Conservation (phyloP, 2,113 vertebrate genomes). For the Hassar affinis region DNA sequence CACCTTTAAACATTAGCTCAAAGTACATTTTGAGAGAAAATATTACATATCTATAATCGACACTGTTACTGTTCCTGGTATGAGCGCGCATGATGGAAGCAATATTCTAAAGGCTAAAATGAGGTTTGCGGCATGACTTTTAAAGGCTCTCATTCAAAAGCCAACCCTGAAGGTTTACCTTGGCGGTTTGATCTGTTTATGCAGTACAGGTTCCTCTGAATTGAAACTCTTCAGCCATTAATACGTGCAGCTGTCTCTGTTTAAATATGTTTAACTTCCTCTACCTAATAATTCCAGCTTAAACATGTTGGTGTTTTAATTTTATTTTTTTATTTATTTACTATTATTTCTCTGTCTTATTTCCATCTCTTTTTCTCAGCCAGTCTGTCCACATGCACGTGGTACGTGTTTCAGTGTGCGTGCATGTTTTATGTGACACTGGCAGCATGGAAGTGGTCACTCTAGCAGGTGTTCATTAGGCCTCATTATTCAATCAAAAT, state of each 20-base stretch:
- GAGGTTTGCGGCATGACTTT: neutral
- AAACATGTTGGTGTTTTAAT: neutral
- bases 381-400: neutral
- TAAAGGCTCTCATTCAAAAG: neutral
- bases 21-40: neutral
- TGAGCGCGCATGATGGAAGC: neutral
- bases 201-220: neutral
- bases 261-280: neutral
- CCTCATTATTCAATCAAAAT: conserved; percentile 46
- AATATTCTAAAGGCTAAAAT: neutral
- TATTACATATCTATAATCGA: neutral
- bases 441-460: conserved; percentile 29
- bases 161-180: neutral
- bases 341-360: neutral
- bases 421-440: conserved; percentile 22
- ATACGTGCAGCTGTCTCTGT: neutral
- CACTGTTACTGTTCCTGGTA: neutral
- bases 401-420: conserved; percentile 1
- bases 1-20: neutral
- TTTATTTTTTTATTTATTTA: neutral
- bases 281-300: neutral
- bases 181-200: neutral
- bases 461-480: conserved; percentile 49
- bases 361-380: neutral
- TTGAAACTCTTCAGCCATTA: neutral